Evolutionary conservation across 2,113 vertebrate genomes (phyloP), one percentile per base, ranked within the genome.

Genomic region (Myanophis thanlyinensis): DNA sequence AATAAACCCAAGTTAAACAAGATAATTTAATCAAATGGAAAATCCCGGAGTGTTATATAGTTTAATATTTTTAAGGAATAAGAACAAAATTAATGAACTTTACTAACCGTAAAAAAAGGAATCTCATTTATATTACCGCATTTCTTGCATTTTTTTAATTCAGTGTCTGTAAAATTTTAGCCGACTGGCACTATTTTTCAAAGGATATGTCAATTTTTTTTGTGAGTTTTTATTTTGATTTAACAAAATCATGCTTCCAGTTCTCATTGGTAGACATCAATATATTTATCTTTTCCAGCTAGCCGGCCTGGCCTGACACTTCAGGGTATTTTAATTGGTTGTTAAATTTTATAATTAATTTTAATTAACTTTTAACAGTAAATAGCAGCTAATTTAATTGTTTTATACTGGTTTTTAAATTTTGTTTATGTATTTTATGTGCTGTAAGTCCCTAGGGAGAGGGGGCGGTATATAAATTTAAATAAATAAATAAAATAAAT

Each of bases 221-320:
- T 92, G 18, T 86, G 44, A 89, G 73, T 91, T 88, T 4, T 62
- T 92, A 93, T 94, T 85, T 95, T 51, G 87, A 95, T 96, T 94
- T 92, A 93, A 88, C 94, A 89, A 40, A 44, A 89, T 44, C 23
- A 4, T 54, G 44, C 94, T 95, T 94, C 88, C 91, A 85, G 88
- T 89, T 89, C 51, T 27, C 53, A 47, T 62, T 48, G 62, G 85
- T 84, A 27, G 90, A 0, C 23, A 56, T 44, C 5, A 53, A 8
- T 52, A 15, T 40, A n/a, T n/a, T n/a, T n/a, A n/a, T n/a, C n/a
- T n/a, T n/a, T n/a, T n/a, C n/a, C n/a, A n/a, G n/a, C n/a, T n/a
- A n/a, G n/a, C n/a, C n/a, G n/a, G n/a, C n/a, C n/a, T n/a, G n/a
- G n/a, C n/a, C n/a, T n/a, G n/a, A n/a, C n/a, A n/a, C n/a, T n/a